Evolutionary conservation across 2,888 invertebrate genomes (phyloP), one percentile per base, ranked within the genome.

Genomic region (Carpatolechia fugitivella): DNA sequence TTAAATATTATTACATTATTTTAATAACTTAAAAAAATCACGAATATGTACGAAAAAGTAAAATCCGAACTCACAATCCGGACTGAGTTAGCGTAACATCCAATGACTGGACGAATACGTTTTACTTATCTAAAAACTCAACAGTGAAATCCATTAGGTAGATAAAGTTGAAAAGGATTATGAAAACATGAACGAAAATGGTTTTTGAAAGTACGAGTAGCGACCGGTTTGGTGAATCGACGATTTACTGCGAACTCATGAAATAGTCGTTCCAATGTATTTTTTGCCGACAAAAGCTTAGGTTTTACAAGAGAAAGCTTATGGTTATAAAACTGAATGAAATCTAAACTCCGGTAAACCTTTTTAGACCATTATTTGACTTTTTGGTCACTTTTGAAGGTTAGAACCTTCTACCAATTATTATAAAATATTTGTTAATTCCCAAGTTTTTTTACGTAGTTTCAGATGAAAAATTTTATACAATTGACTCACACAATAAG

Each of bases 71-170:
- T n/a, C n/a, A n/a, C 20, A 16, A 20, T 11, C 11, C 40, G 11
- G 16, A 8, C 40, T 20, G 20, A 41, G 18, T 3, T 10, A n/a
- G 44, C 20, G 31, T 16, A 47, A 31, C 16, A 11, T 16, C 31
- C 47, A 16, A 29, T 29, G 31, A 47, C 16, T 31, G 31, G 16
- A 47, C 31, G 16, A 16, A 47, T 30, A 47, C 47, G 10, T 16
- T 47, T 47, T 47, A 31, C 31, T 47, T 31, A 47, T 47, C 31
- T 31, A 47, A 47, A 47, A 47, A 47, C 31, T 31, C 31, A 47
- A 47, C 30, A 46, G 29, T 3, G 5, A 31, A 47, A 31, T 47
- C 31, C 47, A 47, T 47, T 31, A 47, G 16, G 31, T 18, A n/a
- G 13, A 47, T 31, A 30, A 16, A 31, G 47, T 16, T 47, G 31